phyloP scores from a whole-genome alignment of 2,888 invertebrate species.

The Macrophya alboannulata region DNA sequence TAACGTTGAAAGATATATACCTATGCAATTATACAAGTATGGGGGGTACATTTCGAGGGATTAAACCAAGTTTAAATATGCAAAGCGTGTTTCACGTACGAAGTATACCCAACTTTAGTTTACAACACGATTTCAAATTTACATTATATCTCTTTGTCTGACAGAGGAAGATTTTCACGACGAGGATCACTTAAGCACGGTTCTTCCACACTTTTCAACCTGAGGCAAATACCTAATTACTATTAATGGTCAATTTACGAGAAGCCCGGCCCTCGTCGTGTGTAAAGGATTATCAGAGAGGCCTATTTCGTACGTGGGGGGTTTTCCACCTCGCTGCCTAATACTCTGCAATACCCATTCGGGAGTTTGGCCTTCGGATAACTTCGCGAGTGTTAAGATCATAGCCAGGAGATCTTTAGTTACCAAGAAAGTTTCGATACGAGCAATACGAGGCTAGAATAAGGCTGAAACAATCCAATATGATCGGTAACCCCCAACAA shows the following conservation, averaged over 20 bases:
- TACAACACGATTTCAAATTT: neutral
- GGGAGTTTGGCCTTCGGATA: neutral
- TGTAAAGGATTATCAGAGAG: constrained; percentile 29
- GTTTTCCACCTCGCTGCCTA: constrained; percentile 4
- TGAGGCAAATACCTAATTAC: constrained; percentile 5
- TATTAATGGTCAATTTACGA: constrained; percentile 43
- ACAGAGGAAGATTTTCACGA: neutral
- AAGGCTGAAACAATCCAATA: neutral
- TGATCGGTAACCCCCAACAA: constrained; percentile 17
- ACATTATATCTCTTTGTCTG: neutral
- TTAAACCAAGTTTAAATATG: neutral
- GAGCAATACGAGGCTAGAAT: neutral
- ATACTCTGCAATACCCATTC: constrained; percentile 1
- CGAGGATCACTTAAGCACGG: neutral
- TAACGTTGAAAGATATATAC: neutral
- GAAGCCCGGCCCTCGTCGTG: constrained; percentile 26
- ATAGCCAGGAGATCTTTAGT: neutral
- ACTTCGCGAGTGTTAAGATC: constrained; percentile 22
- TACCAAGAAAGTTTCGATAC: constrained; percentile 26
- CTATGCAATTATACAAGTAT: neutral
- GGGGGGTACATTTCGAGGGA: neutral
- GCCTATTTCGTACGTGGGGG: neutral
- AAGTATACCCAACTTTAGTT: neutral
- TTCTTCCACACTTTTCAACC: constrained; percentile 22
- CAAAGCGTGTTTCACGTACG: neutral